Evolutionary conservation across 2,797 vertebrate species (phyloP).

Genomic region (Percopsis omiscomaycus): DNA sequence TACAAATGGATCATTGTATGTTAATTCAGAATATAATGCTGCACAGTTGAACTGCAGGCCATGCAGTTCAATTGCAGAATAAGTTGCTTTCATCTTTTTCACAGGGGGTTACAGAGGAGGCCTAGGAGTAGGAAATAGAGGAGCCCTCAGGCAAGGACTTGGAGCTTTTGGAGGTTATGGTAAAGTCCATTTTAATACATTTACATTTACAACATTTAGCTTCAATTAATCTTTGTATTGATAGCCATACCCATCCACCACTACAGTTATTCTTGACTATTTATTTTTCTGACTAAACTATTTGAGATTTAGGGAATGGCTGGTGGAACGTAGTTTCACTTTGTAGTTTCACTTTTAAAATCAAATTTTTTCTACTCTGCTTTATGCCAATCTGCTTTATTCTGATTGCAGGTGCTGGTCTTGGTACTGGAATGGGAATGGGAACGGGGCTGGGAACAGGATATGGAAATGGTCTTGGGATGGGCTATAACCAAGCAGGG

Average conservation of each 20-base stretch:
- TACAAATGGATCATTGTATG: background rate
- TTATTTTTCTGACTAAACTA: too few relatives aligned
- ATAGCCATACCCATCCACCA: too few relatives aligned
- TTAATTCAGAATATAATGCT: background rate
- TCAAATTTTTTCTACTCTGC: too few relatives aligned
- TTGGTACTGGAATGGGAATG: slow-evolving; percentile 59
- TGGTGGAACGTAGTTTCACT: too few relatives aligned
- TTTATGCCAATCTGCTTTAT: background rate
- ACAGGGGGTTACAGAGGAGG: slow-evolving; percentile 65
- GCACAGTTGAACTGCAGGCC: background rate
- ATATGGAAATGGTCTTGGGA: slow-evolving; percentile 55
- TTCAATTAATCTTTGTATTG: too few relatives aligned
- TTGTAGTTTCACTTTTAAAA: too few relatives aligned
- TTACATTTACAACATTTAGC: too few relatives aligned
- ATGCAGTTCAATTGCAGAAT: slow-evolving; percentile 7
- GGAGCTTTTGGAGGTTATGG: slow-evolving; percentile 62
- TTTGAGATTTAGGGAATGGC: too few relatives aligned
- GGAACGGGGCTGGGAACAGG: slow-evolving; percentile 40
- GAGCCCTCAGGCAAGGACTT: slow-evolving; percentile 57
- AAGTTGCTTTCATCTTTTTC: slow-evolving; percentile 4
- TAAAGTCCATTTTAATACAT: slow-evolving; percentile 11
- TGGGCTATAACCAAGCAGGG: slow-evolving; percentile 48
- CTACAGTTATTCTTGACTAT: too few relatives aligned
- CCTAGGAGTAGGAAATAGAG: slow-evolving; percentile 58
- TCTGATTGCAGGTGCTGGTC: slow-evolving; percentile 48